phyloP scores from a whole-genome alignment of 2,797 vertebrate species.

The Cossypha niveicapilla region DNA sequence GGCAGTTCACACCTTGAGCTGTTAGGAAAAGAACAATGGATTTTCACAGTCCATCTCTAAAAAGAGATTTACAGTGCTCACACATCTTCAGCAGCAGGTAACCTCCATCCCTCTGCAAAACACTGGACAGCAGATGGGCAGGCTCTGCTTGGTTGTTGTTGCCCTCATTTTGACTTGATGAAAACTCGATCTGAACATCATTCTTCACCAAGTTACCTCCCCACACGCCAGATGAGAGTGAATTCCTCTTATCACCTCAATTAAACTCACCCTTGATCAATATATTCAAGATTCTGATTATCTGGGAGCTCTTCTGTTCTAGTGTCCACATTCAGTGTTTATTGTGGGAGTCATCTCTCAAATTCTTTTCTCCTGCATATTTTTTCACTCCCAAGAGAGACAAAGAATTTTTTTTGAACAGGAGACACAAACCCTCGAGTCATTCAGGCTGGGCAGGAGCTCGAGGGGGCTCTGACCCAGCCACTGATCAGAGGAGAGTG shows the following conservation, averaged over 20 bases:
- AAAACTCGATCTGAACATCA: background rate
- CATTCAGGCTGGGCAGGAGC: background rate
- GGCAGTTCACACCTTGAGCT: background rate
- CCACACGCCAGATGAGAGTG: accelerated
- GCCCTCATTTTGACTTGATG: accelerated
- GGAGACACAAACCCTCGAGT: background rate
- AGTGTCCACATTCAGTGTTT: background rate
- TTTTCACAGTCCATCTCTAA: background rate
- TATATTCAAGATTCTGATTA: background rate
- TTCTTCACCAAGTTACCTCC: background rate
- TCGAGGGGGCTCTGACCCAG: background rate
- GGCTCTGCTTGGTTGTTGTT: background rate
- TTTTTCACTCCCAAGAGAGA: background rate
- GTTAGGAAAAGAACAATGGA: accelerated
- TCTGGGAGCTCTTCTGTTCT: background rate
- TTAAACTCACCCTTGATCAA: background rate
- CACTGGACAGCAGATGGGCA: background rate
- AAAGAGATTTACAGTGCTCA: accelerated
- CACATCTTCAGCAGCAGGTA: background rate
- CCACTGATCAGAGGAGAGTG: background rate
- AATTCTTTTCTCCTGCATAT: background rate
- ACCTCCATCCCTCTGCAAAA: background rate
- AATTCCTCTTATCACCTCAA: background rate
- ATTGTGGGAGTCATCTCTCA: background rate
- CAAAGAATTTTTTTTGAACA: background rate